A percentile compares a stretch with the other conserved stretches of the same genome.
These are phyloP conservation scores for Xestobium rufovillosum DNA, from an alignment of 2,888 invertebrate species.

Conservation along the genomic window DNA sequence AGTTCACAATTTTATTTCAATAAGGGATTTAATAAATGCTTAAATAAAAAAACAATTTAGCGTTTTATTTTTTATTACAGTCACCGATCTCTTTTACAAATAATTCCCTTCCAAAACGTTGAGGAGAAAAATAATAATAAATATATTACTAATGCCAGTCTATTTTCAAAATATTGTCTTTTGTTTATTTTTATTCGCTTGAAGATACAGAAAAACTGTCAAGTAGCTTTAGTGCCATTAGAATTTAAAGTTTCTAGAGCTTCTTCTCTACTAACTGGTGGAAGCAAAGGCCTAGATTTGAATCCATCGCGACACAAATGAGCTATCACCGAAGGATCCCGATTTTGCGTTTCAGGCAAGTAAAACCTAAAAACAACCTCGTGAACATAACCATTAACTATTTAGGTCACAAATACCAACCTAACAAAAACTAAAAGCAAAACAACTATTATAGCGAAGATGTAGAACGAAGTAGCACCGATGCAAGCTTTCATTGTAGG, in stretches of 20 bases:
- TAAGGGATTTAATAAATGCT: too few relatives aligned
- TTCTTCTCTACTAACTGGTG: slow-evolving; percentile 17
- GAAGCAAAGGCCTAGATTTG: slow-evolving; percentile 28
- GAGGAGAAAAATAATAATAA: too few relatives aligned
- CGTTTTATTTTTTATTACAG: too few relatives aligned
- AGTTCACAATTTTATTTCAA: too few relatives aligned
- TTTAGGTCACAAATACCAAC: slow-evolving; percentile 37
- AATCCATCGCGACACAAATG: slow-evolving; percentile 57
- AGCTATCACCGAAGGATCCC: slow-evolving; percentile 57
- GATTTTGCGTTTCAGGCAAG: slow-evolving; percentile 70
- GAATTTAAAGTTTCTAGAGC: slow-evolving; percentile 15
- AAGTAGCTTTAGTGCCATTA: neutral
- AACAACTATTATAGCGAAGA: slow-evolving; percentile 56
- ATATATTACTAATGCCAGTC: too few relatives aligned
- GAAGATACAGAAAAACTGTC: slow-evolving; percentile 1
- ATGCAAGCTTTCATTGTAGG: slow-evolving; percentile 54
- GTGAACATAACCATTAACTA: slow-evolving; percentile 5
- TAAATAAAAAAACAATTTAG: too few relatives aligned
- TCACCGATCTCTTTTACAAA: too few relatives aligned
- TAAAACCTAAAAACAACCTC: slow-evolving; percentile 49
- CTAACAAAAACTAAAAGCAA: slow-evolving; percentile 52
- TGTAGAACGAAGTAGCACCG: slow-evolving; percentile 67
- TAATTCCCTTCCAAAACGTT: too few relatives aligned
- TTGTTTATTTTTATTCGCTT: too few relatives aligned
- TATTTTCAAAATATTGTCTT: too few relatives aligned